Conservation (phyloP, 2,797 vertebrate genomes). For the Poeciliopsis infans region DNA sequence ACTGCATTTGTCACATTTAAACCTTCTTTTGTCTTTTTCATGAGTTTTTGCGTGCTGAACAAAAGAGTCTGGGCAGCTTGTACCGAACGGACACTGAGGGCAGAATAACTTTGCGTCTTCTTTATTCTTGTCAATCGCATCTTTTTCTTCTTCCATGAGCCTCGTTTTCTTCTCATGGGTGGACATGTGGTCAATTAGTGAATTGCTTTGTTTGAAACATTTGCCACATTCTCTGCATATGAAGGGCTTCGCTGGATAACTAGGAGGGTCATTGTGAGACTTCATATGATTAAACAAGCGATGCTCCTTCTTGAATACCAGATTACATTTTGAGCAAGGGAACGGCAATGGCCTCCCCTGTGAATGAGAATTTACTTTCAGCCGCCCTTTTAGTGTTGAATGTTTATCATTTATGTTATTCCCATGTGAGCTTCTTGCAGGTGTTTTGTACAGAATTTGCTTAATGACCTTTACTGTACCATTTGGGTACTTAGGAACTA, state of each 20-base stretch:
- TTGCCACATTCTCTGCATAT: conserved; percentile 94
- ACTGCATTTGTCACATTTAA: conserved; percentile 94
- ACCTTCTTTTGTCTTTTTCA: conserved; percentile 94
- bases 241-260: conserved; percentile 90
- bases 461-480: conserved; percentile 90
- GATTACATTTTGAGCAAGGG: conserved; percentile 93
- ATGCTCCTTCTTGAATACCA: conserved; percentile 92
- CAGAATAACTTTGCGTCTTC: conserved; percentile 90
- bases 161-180: conserved; percentile 89
- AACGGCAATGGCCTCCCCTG: conserved; percentile 88
- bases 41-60: conserved; percentile 97
- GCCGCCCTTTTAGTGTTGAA: conserved; percentile 85
- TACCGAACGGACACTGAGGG: conserved; percentile 95
- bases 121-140: conserved; percentile 87
- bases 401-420: conserved; percentile 86
- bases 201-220: conserved; percentile 90
- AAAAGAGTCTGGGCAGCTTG: conserved; percentile 95
- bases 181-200: conserved; percentile 93
- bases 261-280: conserved; percentile 88
- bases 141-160: conserved; percentile 87
- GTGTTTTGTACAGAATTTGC: conserved; percentile 87
- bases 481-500: conserved; percentile 82
- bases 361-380: conserved; percentile 81
- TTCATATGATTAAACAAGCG: conserved; percentile 91
- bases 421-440: conserved; percentile 84